Conservation (phyloP, 2,888 invertebrate genomes). For the Brachycybe producta region DNA sequence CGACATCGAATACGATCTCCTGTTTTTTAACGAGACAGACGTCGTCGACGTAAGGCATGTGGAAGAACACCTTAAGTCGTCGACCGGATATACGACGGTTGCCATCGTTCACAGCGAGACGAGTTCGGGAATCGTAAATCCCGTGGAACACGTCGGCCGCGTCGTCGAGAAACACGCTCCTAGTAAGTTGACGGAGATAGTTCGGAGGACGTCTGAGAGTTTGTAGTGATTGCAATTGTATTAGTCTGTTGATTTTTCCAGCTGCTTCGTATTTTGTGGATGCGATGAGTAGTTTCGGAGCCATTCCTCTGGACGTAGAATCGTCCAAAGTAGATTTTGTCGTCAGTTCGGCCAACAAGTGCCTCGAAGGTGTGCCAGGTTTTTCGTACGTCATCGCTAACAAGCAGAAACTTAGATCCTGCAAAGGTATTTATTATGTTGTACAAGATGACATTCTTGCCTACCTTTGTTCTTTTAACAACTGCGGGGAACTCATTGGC, state of each 20-base stretch:
- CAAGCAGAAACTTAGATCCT: slow-evolving; percentile 28
- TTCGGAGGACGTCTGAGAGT: not conserved
- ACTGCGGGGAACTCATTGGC: no score
- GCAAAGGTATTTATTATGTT: no score
- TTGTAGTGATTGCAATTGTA: not conserved
- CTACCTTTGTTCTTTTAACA: not conserved
- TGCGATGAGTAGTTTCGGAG: slow-evolving; percentile 41
- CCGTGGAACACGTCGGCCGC: slow-evolving; percentile 33
- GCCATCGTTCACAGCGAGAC: slow-evolving; percentile 39
- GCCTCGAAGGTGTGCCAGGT: slow-evolving; percentile 40
- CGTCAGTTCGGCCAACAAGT: slow-evolving; percentile 40
- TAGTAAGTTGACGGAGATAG: no score
- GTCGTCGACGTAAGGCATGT: slow-evolving; percentile 27
- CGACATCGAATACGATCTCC: slow-evolving; percentile 28
- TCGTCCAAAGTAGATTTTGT: slow-evolving; percentile 32
- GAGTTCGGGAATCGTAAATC: slow-evolving; percentile 38
- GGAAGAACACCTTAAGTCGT: slow-evolving; percentile 26
- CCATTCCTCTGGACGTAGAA: slow-evolving; percentile 32
- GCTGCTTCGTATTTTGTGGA: slow-evolving; percentile 36
- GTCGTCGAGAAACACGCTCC: slow-evolving; percentile 30
- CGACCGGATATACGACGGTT: slow-evolving; percentile 32
- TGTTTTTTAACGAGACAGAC: slow-evolving; percentile 33
- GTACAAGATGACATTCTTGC: no score
- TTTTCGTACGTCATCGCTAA: slow-evolving; percentile 37
- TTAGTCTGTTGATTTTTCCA: slow-evolving; percentile 21